Evolutionary conservation across 2,797 vertebrate species (phyloP).

Genomic region (Tinamus major): DNA sequence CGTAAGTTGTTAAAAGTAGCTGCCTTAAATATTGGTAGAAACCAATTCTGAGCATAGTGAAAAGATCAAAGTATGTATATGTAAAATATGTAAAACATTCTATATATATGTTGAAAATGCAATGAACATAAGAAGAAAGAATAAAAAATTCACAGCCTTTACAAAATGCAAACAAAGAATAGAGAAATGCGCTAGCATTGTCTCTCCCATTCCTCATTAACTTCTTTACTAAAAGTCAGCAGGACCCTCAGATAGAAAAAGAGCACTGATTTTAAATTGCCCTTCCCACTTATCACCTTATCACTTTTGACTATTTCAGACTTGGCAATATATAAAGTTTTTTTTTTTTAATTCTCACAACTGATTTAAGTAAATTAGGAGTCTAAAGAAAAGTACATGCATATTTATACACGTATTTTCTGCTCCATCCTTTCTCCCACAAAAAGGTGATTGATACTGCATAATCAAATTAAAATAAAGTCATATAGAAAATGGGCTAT

Average conservation of each 20-base stretch:
- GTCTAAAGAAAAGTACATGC: background rate
- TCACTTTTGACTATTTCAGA: background rate
- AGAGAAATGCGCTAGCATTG: background rate
- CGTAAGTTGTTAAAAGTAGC: background rate
- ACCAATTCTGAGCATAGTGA: background rate
- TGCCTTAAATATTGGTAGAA: background rate
- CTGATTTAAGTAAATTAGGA: background rate
- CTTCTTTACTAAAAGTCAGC: background rate
- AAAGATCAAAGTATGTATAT: background rate
- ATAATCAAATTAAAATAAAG: background rate
- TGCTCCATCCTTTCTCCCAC: background rate
- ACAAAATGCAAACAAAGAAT: background rate
- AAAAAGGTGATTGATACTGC: background rate
- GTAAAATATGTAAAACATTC: background rate
- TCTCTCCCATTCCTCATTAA: background rate
- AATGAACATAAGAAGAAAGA: background rate
- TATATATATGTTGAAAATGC: background rate
- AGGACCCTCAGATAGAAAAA: background rate
- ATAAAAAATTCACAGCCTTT: background rate
- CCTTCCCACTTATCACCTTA: background rate
- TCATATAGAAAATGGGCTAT: background rate
- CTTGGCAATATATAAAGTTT: background rate
- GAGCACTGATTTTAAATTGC: background rate
- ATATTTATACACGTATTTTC: background rate
- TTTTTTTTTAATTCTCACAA: too few species aligned